Evolutionary conservation across 2,888 invertebrate genomes (phyloP).

Genomic region (Tetropium fuscum): DNA sequence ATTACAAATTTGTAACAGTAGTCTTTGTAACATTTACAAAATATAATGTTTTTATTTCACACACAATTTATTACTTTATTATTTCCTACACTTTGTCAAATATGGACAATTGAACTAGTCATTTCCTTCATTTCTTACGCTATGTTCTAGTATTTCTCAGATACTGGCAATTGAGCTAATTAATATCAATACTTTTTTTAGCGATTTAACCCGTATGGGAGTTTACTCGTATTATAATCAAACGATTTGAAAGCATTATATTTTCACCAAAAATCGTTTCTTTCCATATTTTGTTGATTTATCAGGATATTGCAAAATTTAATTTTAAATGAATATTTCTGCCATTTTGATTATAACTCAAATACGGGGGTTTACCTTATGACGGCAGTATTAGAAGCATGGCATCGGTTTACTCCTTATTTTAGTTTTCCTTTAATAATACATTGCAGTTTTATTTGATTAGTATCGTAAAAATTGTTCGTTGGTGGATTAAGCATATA

Average conservation of each 20-base stretch:
- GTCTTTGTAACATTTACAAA: not conserved
- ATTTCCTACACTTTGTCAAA: not conserved
- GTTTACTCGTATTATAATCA: not conserved
- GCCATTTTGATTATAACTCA: not conserved
- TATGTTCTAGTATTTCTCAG: not conserved
- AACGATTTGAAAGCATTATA: not conserved
- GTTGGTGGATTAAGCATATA: too few species aligned
- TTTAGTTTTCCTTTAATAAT: too few species aligned
- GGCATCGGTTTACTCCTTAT: too few species aligned
- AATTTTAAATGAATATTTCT: not conserved
- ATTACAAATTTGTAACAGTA: not conserved
- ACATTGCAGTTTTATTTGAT: too few species aligned
- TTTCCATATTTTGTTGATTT: not conserved
- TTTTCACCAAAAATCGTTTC: not conserved
- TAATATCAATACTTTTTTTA: not conserved
- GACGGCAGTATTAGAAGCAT: slow-evolving; percentile 6
- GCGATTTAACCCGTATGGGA: not conserved
- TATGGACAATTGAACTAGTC: not conserved
- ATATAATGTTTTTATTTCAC: not conserved
- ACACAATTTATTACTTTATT: not conserved
- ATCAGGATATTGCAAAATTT: not conserved
- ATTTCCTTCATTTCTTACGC: not conserved
- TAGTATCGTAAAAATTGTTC: too few species aligned
- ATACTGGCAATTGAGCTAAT: not conserved
- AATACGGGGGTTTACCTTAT: not conserved